Evolutionary conservation across 35 echinoderm and acorn worm genomes (phyloP).

Genomic region (Antedon bifida): DNA sequence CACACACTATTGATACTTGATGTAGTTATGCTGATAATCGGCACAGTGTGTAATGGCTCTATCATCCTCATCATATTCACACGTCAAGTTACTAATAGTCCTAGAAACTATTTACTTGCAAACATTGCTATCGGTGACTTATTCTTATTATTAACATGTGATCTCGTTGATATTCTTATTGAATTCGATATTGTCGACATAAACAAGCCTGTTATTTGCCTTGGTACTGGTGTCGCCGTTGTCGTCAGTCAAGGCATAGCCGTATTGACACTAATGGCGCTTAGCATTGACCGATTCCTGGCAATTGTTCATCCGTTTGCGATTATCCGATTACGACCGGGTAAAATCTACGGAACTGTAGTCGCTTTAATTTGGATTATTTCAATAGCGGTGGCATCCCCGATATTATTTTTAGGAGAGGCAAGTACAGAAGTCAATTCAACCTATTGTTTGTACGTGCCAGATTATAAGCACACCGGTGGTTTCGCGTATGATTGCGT

Average conservation of each 20-base stretch:
- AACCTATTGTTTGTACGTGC: not conserved
- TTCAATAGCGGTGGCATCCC: not conserved
- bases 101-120: not conserved
- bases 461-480: not conserved
- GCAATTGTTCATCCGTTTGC: not conserved
- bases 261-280: not conserved
- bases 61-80: not conserved
- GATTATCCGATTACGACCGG: not conserved
- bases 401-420: not conserved
- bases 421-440: not conserved
- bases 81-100: not conserved
- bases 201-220: not conserved
- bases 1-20: not conserved
- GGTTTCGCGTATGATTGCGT: not conserved
- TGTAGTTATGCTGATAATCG: not conserved
- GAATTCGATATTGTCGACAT: not conserved
- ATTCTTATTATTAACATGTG: not conserved
- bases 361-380: not conserved
- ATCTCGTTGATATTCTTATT: not conserved
- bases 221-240: not conserved
- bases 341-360: not conserved
- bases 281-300: not conserved
- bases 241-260: not conserved
- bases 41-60: not conserved
- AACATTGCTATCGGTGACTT: not conserved